Conservation (phyloP, 2,113 vertebrate genomes). For the Camelus dromedarius region DNA sequence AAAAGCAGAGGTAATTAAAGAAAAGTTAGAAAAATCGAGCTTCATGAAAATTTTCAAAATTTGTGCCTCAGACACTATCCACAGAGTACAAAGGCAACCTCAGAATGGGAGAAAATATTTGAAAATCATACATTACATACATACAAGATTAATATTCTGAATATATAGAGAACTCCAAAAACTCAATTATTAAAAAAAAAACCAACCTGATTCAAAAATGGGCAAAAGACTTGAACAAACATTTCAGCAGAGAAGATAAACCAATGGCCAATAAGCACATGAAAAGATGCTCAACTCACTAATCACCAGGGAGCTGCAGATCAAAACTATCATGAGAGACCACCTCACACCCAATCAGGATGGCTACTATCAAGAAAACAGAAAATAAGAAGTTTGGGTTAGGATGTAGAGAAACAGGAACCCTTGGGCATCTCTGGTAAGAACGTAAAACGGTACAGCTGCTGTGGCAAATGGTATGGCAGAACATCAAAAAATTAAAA, state of each 20-base stretch:
- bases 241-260: background rate
- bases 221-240: background rate
- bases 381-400: background rate
- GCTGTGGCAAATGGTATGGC: background rate
- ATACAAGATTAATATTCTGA: background rate
- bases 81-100: background rate
- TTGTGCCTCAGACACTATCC: background rate
- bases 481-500: background rate
- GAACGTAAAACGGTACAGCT: background rate
- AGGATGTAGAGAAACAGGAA: background rate
- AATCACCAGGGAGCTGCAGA: background rate
- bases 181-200: background rate
- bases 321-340: background rate
- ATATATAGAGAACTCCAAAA: background rate
- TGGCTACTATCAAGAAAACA: background rate
- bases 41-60: background rate
- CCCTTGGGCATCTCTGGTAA: accelerated
- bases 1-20: background rate
- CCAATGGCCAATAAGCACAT: background rate
- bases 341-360: background rate
- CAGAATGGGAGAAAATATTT: background rate
- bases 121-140: background rate
- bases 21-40: background rate
- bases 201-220: background rate
- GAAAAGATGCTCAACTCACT: background rate